Conservation (phyloP, 2,888 invertebrate species). For the Endotricha flammealis region DNA sequence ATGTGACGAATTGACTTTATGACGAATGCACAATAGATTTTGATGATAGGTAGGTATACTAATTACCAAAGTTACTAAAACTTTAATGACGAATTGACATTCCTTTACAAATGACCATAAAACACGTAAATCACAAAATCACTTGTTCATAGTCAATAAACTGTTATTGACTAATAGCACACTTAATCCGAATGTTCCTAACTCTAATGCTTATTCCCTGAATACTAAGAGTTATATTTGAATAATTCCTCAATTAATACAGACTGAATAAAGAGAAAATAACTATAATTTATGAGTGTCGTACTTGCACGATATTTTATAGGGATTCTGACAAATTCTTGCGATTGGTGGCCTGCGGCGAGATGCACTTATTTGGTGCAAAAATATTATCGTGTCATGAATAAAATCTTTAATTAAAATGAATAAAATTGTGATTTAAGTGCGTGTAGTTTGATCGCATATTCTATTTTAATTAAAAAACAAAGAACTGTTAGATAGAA, state of each 20-base stretch:
- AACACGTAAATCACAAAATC: constrained; percentile 9
- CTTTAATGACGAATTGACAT: neutral
- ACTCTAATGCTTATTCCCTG: constrained; percentile 22
- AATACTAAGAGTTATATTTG: constrained; percentile 21
- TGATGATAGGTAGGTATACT: no score
- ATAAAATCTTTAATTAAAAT: no score
- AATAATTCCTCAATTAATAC: constrained; percentile 27
- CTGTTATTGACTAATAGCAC: constrained; percentile 32
- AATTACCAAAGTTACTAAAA: no score
- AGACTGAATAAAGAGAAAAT: constrained; percentile 40
- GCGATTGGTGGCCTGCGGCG: constrained; percentile 20
- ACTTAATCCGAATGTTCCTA: constrained; percentile 27
- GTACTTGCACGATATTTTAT: constrained; percentile 41
- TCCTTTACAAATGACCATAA: constrained; percentile 5
- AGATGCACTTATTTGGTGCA: constrained; percentile 26
- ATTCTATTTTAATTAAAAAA: no score
- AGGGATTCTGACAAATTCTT: constrained; percentile 43
- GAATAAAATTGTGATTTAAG: no score
- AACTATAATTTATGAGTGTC: constrained; percentile 51
- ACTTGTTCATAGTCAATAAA: constrained; percentile 18
- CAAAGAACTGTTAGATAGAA: no score
- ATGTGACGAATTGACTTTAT: no score
- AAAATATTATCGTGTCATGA: no score
- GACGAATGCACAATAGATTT: no score
- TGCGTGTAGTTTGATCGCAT: no score